Evolutionary conservation across 1,140 invertebrate genomes (phyloP).

Genomic region (Trichogramma pretiosum): DNA sequence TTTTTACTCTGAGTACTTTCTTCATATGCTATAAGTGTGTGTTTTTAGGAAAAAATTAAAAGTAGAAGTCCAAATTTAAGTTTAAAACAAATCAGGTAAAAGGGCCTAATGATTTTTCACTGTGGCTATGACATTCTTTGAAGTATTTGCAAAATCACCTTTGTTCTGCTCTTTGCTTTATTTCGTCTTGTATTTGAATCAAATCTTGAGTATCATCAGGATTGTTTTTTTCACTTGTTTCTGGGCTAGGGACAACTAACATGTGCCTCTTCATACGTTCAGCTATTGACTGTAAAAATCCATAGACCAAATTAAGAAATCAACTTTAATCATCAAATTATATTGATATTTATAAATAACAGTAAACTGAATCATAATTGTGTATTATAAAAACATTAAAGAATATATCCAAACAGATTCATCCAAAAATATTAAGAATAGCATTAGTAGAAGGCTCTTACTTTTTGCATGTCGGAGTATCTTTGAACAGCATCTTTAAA

Average conservation of each 20-base stretch:
- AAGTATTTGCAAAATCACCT: too few relatives aligned
- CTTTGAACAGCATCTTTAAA: slow-evolving; percentile 70
- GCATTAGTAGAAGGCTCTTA: slow-evolving; percentile 32
- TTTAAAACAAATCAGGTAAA: too few relatives aligned
- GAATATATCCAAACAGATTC: too few relatives aligned
- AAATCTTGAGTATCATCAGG: background rate
- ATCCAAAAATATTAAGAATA: background rate
- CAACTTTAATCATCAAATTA: background rate
- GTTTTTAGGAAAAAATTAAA: too few relatives aligned
- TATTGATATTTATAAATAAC: background rate
- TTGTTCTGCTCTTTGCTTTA: background rate
- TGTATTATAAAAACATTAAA: too few relatives aligned
- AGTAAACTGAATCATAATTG: background rate
- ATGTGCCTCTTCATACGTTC: slow-evolving; percentile 69
- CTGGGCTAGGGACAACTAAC: slow-evolving; percentile 39
- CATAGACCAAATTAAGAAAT: background rate
- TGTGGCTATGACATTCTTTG: too few relatives aligned
- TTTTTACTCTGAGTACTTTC: too few relatives aligned
- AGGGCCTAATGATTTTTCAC: too few relatives aligned
- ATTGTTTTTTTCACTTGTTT: slow-evolving; percentile 8
- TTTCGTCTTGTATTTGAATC: background rate
- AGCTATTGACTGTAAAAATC: slow-evolving; percentile 45
- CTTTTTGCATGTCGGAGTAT: slow-evolving; percentile 72
- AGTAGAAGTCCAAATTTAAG: too few relatives aligned
- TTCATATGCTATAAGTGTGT: too few relatives aligned